phyloP scores from a whole-genome alignment of 2,888 invertebrate species.

The Biston betularia region DNA sequence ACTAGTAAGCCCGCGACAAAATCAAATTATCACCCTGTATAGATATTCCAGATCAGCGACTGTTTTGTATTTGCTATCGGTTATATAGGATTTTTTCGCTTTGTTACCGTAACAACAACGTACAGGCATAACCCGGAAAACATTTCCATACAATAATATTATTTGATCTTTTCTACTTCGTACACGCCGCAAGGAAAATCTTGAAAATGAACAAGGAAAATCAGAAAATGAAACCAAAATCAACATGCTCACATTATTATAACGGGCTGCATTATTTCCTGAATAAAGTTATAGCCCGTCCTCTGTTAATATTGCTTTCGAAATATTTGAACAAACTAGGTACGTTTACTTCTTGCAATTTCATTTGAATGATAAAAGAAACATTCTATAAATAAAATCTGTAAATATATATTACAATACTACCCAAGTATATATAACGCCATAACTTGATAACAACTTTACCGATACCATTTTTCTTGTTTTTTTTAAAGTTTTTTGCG shows the following conservation, averaged over 20 bases:
- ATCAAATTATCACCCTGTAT: too few relatives aligned
- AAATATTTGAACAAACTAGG: too few relatives aligned
- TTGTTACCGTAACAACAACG: constrained; percentile 3
- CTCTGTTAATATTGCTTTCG: not conserved
- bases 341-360: too few relatives aligned
- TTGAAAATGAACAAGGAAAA: constrained; percentile 10
- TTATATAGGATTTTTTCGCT: not conserved
- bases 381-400: too few relatives aligned
- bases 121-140: constrained; percentile 11
- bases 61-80: not conserved
- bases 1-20: too few relatives aligned
- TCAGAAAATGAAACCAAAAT: constrained; percentile 13
- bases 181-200: constrained; percentile 18
- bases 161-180: constrained; percentile 14
- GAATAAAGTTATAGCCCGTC: not conserved
- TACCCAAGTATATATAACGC: too few relatives aligned
- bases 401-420: too few relatives aligned
- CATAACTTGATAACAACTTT: too few relatives aligned
- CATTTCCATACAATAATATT: constrained; percentile 23
- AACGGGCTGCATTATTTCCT: not conserved
- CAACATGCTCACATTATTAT: constrained; percentile 3
- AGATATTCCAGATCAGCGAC: not conserved
- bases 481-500: too few relatives aligned
- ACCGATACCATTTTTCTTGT: too few relatives aligned
- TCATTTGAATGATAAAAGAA: too few relatives aligned